Evolutionary conservation across 2,797 vertebrate species (phyloP), one percentile per base, ranked within the genome.

Genomic region (Falco novaeseelandiae): DNA sequence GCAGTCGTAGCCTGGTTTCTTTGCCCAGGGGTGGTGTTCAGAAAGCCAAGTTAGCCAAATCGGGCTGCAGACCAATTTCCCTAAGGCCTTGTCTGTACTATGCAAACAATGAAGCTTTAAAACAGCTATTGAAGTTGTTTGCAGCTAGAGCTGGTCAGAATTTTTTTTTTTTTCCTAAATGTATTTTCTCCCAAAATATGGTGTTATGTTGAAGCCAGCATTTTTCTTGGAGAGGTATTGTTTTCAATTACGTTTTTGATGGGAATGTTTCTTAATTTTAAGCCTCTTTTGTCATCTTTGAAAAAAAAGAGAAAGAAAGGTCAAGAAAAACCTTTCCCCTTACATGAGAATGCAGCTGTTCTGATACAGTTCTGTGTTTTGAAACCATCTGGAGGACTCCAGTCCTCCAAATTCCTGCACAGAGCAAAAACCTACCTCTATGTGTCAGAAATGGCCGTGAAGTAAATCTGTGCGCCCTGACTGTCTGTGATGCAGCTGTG

Each of bases 51-150:
- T 93, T 96, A 92, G 84, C 92, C 96, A 95, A 94, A 92, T 85
- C 6, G 21, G 90, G 94, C 94, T 89, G 77, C 80, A 77, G 83
- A 97, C 93, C 93, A 95, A 89, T 87, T 92, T 92, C 88, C 94
- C 93, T 67, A 23, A 77, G 95, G 96, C 87, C 82, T 59, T 89
- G 78, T 92, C 90, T 96, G 92, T 94, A 51, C 89, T 89, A 52
- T 59, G 61, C 95, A 96, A 96, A 97, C 95, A 97, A 96, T 96
- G 93, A 94, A 95, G 67, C 92, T 95, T 95, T 90, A 93, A 72
- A 96, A 36, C 74, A 86, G 82, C 86, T 94, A 92, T 96, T 96
- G 92, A 96, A 78, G 57, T 95, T 87, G 23, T 85, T 73, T 94
- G 92, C 79, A 93, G 84, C 87, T 85, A 93, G 61, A 95, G 70